Conservation (phyloP, 2,888 invertebrate species). For the Hypomecis atomaria region DNA sequence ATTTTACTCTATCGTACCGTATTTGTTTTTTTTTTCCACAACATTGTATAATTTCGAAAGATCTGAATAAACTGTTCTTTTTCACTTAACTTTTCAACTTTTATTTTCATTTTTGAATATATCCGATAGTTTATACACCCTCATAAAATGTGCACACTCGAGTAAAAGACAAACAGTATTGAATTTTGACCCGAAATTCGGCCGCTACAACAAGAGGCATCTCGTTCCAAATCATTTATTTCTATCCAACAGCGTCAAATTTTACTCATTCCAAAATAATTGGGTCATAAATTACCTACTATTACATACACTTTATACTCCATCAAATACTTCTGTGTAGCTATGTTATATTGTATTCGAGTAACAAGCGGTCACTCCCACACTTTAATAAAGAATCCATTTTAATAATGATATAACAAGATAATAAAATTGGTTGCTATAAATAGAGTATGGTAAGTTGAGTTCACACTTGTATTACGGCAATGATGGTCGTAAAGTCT, state of each 20-base stretch:
- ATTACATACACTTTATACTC: conserved; percentile 38
- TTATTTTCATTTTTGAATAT: too few relatives aligned
- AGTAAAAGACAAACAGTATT: too few relatives aligned
- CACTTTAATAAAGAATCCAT: conserved; percentile 55
- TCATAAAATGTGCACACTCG: too few relatives aligned
- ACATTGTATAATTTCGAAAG: too few relatives aligned
- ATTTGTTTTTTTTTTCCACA: too few relatives aligned
- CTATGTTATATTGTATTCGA: conserved; percentile 48
- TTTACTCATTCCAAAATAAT: conserved; percentile 60
- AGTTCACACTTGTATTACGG: conserved; percentile 35
- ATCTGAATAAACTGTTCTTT: too few relatives aligned
- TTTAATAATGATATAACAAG: conserved; percentile 60
- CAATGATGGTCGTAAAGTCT: not conserved
- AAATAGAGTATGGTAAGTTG: conserved; percentile 44
- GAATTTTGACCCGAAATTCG: too few relatives aligned
- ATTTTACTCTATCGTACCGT: too few relatives aligned
- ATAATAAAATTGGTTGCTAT: conserved; percentile 51
- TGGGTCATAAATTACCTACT: conserved; percentile 56
- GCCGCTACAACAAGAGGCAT: conserved; percentile 45
- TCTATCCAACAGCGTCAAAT: conserved; percentile 39
- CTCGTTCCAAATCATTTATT: conserved; percentile 55
- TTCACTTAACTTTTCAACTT: too few relatives aligned
- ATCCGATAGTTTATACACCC: too few relatives aligned
- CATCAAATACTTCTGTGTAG: conserved; percentile 40
- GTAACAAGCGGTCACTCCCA: conserved; percentile 52